phyloP scores from a whole-genome alignment of 2,113 vertebrate genomes.

The human region GRCh38 chr13:46768501-46769000 shows the following conservation, averaged over 20 bases:
- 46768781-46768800: neutral
- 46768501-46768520: neutral
- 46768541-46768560: too few relatives aligned
- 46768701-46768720: neutral
- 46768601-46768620: too few relatives aligned
- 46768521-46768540: too few relatives aligned
- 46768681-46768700: neutral
- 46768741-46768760: neutral
- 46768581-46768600: too few relatives aligned
- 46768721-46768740: neutral
- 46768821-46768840: neutral
- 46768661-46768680: neutral
- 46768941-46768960: neutral
- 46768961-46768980: neutral
- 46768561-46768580: too few relatives aligned
- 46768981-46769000: neutral
- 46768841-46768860: neutral
- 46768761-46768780: neutral
- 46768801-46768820: neutral
- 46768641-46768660: neutral
- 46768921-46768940: neutral
- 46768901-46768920: neutral
- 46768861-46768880: neutral
- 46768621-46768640: neutral
- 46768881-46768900: neutral